Percentiles rank a stretch among this genome's conserved stretches.
phyloP scores from a whole-genome alignment of 2,113 vertebrate species.

The Nettapus auritus region DNA sequence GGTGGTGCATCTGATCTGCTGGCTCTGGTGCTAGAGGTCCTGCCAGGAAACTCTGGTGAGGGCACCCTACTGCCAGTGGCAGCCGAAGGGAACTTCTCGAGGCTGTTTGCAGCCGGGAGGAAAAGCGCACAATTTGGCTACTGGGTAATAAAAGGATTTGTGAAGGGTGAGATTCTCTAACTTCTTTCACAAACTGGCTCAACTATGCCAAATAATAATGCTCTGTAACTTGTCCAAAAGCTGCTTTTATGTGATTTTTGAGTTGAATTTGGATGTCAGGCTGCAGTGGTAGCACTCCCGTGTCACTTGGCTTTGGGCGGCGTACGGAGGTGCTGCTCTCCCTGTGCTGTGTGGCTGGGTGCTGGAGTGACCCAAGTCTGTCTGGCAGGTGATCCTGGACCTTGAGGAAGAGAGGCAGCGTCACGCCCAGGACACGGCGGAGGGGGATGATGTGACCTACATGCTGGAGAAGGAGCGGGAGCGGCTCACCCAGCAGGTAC shows the following conservation, averaged over 20 bases:
- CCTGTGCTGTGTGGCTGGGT: not conserved
- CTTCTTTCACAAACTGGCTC: not conserved
- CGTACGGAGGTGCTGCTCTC: rapidly evolving
- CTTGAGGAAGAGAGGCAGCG: conserved; percentile 93
- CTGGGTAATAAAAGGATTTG: rapidly evolving
- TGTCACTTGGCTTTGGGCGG: rapidly evolving
- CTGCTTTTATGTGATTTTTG: rapidly evolving
- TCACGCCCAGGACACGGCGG: conserved; percentile 94
- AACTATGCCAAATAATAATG: rapidly evolving
- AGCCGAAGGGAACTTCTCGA: rapidly evolving
- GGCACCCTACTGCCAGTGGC: rapidly evolving
- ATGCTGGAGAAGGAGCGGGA: conserved; percentile 97
- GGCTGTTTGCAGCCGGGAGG: not conserved
- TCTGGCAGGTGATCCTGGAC: conserved; percentile 91
- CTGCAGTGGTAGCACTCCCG: rapidly evolving
- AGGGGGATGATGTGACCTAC: conserved; percentile 97
- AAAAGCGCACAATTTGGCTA: rapidly evolving
- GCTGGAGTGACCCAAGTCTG: conserved; percentile 14
- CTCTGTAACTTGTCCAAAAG: rapidly evolving
- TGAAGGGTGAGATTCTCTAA: not conserved
- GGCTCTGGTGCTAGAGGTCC: rapidly evolving
- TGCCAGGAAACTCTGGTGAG: not conserved
- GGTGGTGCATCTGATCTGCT: not conserved
- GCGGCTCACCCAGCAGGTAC: conserved; percentile 93
- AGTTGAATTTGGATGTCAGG: rapidly evolving